A percentile compares a stretch with the other conserved stretches of the same genome.
Evolutionary conservation across 2,888 invertebrate species (phyloP).

Genomic region (Acanthopleura granulata): DNA sequence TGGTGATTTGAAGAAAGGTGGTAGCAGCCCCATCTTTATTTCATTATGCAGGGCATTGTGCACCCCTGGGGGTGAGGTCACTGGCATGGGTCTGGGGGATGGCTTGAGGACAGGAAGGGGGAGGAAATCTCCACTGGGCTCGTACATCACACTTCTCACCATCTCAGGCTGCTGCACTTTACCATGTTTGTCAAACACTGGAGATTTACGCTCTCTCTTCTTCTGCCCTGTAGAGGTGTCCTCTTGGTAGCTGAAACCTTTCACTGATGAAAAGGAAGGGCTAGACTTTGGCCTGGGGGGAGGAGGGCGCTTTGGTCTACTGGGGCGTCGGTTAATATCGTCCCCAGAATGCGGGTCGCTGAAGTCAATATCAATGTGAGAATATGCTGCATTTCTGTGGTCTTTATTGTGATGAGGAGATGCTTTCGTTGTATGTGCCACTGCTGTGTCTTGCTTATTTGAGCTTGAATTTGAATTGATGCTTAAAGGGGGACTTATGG

Average conservation of each 20-base stretch:
- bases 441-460: not conserved
- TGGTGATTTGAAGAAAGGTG: not conserved
- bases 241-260: not conserved
- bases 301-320: constrained; percentile 38
- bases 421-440: not conserved
- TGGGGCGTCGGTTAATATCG: constrained; percentile 15
- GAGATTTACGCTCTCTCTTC: not conserved
- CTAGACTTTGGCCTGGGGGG: constrained; percentile 32
- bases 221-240: not conserved
- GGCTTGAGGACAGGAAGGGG: constrained; percentile 22
- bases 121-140: not conserved
- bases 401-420: not conserved
- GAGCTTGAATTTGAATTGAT: not conserved
- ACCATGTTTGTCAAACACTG: constrained; percentile 13
- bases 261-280: constrained; percentile 7
- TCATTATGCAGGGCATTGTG: constrained; percentile 14
- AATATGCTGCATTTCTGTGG: not conserved
- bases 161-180: not conserved
- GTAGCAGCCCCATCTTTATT: not conserved
- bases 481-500: not conserved
- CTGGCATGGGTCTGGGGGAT: not conserved
- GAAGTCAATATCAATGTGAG: not conserved
- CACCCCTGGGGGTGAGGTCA: constrained; percentile 10
- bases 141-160: not conserved
- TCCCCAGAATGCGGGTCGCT: not conserved